Percentiles rank a stretch among this genome's conserved stretches.
Evolutionary conservation across 2,888 invertebrate species (phyloP).

Genomic region (Sepioteuthis lessoniana): DNA sequence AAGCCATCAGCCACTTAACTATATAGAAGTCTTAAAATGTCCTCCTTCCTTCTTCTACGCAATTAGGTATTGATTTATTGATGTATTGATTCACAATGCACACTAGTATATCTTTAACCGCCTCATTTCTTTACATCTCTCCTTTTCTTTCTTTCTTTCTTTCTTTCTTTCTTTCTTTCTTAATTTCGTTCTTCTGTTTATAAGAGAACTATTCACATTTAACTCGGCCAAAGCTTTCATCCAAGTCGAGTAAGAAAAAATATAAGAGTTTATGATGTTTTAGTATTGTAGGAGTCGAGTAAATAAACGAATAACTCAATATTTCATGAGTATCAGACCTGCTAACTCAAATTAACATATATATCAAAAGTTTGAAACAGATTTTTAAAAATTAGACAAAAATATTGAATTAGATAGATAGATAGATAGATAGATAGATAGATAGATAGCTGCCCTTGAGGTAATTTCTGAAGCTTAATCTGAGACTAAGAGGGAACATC

Average conservation of each 20-base stretch:
- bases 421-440: too few species aligned
- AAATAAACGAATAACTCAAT: background rate
- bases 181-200: background rate
- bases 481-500: too few species aligned
- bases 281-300: background rate
- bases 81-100: background rate
- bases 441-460: too few species aligned
- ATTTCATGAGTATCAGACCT: background rate
- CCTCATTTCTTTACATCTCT: background rate
- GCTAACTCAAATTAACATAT: background rate
- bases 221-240: background rate
- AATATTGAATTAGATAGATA: too few species aligned
- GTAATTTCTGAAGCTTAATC: too few species aligned
- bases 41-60: background rate
- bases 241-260: background rate
- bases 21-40: background rate
- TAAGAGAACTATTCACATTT: background rate
- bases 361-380: too few species aligned
- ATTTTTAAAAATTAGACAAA: too few species aligned
- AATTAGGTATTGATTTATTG: background rate
- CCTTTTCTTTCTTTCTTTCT: too few species aligned
- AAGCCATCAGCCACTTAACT: conserved; percentile 6
- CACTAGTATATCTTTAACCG: background rate
- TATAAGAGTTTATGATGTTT: background rate
- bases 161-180: too few species aligned